Conservation (phyloP, 1,140 invertebrate species). For the Monochamus saltuarius region DNA sequence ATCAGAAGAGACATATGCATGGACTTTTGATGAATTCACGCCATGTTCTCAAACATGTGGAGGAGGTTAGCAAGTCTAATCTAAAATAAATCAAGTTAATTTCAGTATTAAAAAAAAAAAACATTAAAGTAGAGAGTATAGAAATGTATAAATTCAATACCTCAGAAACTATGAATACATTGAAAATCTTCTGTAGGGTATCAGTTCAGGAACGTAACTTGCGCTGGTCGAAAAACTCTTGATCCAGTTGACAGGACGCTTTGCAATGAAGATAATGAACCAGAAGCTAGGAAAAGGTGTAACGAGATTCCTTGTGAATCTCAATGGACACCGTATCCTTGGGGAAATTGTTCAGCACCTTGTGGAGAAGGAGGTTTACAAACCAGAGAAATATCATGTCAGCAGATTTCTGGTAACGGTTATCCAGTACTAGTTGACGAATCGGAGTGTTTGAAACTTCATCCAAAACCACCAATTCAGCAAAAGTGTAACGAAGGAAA, state of each 20-base stretch:
- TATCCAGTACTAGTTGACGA: conserved; percentile 70
- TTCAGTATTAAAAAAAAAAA: conserved; percentile 1
- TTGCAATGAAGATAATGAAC: conserved; percentile 74
- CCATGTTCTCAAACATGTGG: conserved; percentile 83
- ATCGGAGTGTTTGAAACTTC: conserved; percentile 65
- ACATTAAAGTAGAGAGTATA: neutral
- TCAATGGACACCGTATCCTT: conserved; percentile 77
- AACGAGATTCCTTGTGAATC: conserved; percentile 78
- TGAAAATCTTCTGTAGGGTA: conserved; percentile 57
- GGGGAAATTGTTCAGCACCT: conserved; percentile 79
- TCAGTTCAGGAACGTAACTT: conserved; percentile 72
- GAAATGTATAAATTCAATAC: neutral
- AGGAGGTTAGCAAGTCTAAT: conserved; percentile 64
- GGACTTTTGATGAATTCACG: conserved; percentile 78
- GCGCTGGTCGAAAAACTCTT: conserved; percentile 67
- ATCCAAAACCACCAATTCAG: conserved; percentile 67
- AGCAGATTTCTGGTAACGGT: conserved; percentile 68
- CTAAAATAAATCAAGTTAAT: neutral
- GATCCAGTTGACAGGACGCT: conserved; percentile 70
- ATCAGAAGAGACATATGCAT: conserved; percentile 72
- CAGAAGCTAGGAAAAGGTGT: conserved; percentile 69
- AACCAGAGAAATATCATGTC: conserved; percentile 73
- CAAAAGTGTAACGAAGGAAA: conserved; percentile 75
- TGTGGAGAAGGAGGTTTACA: conserved; percentile 77
- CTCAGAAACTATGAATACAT: too few relatives aligned